phyloP scores from a whole-genome alignment of 2,113 vertebrate genomes.

The Hyaena hyaena region DNA sequence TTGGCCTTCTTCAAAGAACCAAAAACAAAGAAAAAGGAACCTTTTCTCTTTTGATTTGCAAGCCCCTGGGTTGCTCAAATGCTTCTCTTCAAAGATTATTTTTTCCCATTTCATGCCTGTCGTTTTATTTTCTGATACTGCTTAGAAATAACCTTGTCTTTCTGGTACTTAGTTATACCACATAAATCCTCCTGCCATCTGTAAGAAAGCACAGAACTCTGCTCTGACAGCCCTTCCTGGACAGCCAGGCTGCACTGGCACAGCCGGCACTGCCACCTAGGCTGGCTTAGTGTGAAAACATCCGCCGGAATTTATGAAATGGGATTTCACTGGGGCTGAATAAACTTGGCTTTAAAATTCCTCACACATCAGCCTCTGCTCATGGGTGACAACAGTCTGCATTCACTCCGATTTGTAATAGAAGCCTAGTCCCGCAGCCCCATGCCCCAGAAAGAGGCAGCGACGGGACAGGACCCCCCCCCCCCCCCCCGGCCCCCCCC shows the following conservation, averaged over 20 bases:
- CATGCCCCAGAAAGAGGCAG: neutral
- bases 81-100: conserved; percentile 70
- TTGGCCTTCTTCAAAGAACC: conserved; percentile 37
- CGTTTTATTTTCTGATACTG: conserved; percentile 70
- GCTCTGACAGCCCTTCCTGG: conserved; percentile 9
- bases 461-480: too few species aligned
- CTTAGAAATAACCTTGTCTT: conserved; percentile 77
- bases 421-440: neutral
- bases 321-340: conserved; percentile 74
- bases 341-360: conserved; percentile 67
- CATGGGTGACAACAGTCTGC: conserved; percentile 31
- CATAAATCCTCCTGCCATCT: conserved; percentile 66
- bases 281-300: neutral
- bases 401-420: conserved; percentile 30
- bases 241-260: rapidly evolving
- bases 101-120: conserved; percentile 63
- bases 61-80: neutral
- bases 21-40: conserved; percentile 37
- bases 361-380: conserved; percentile 46
- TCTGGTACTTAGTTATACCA: conserved; percentile 55
- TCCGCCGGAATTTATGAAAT: conserved; percentile 61
- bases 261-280: conserved; percentile 8
- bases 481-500: neutral
- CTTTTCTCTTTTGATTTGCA: conserved; percentile 67
- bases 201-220: conserved; percentile 47